These are phyloP conservation scores for Cinclus mexicanus DNA, from an alignment of 2,113 vertebrate genomes.

Conservation along the genomic window DNA sequence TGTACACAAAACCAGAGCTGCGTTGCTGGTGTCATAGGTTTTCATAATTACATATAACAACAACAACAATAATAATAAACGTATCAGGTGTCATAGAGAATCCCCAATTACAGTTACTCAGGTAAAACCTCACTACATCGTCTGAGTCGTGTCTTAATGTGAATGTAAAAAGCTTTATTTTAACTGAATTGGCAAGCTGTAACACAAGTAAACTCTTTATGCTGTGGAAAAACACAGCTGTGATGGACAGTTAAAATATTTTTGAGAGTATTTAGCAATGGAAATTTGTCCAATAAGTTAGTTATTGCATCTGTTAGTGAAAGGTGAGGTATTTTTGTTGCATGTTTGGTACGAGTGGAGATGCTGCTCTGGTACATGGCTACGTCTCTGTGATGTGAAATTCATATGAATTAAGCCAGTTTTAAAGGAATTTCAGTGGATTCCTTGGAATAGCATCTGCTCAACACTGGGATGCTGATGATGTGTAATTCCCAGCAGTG, in stretches of 20 bases:
- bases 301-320: background rate
- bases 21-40: background rate
- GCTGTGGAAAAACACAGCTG: background rate
- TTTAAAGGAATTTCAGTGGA: background rate
- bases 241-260: background rate
- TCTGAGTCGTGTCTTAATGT: accelerated
- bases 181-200: background rate
- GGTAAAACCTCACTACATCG: accelerated
- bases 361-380: background rate
- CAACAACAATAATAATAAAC: background rate
- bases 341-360: accelerated
- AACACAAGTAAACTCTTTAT: background rate
- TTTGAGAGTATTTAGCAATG: background rate
- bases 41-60: background rate
- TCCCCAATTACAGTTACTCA: background rate
- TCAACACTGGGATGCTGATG: background rate
- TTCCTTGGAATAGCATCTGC: background rate
- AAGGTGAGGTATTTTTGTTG: background rate
- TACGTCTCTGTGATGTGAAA: background rate
- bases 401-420: background rate
- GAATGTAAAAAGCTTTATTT: background rate
- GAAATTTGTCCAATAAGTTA: background rate
- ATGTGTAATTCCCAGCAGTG: background rate
- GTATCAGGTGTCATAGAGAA: background rate
- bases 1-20: background rate